Evolutionary conservation across 2,113 vertebrate species (phyloP), one percentile per base, ranked within the genome.

Genomic region (Oceanodroma tethys): DNA sequence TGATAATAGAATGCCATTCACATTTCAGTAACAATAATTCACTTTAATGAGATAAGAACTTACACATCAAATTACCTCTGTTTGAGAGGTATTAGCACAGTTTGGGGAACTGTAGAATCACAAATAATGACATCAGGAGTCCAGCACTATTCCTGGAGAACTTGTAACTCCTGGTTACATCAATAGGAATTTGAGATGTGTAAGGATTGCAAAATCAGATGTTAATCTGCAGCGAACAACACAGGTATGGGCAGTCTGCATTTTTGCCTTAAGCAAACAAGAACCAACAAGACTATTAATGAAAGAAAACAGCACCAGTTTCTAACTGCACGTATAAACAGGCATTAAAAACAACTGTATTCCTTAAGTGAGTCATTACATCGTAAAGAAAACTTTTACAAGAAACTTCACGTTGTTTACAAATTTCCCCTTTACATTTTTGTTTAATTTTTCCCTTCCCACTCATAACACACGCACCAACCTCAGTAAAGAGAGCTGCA

Each of bases 211-310:
- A 93, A 94, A 95, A 97, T 90, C 90, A 94, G 95, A 94, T 92
- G 81, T 81, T 96, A 91, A 97, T 95, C 93, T 97, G 95, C 42
- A 47, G 95, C 10, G 15, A 96, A 88, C 45, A 36, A 78, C 92
- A 66, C 85, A 88, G 95, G 88, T 88, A 96, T 68, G 93, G 88
- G 84, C 93, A 96, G 95, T 95, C 97, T 94, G 95, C 97, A 96
- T 95, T 96, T 96, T n/a, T 97, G 87, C 96, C 93, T 76, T 93
- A 91, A 92, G 95, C 96, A 97, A 98, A 97, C 95, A 96, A 98
- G 97, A 90, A 94, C 72, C 90, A 96, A 95, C 96, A 89, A 96
- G 96, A 95, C 95, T 90, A 71, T 73, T 96, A 96, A 95, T 62
- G 87, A 92, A 70, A 96, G 95, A 97, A 95, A 97, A 79, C 90